Conservation (phyloP, 2,888 invertebrate species). For the Tetranychus piercei region DNA sequence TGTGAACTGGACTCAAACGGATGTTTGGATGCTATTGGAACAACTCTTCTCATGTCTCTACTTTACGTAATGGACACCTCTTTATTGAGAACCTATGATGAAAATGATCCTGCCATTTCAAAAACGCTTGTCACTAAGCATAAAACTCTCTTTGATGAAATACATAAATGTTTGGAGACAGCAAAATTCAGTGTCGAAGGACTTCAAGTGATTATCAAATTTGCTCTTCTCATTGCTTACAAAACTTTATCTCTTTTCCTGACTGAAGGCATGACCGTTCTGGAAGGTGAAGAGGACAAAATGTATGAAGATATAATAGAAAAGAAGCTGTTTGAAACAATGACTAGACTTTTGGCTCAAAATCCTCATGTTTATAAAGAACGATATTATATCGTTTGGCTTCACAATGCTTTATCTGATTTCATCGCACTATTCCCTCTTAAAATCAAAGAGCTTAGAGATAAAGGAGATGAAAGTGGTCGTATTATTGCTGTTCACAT, state of each 20-base stretch:
- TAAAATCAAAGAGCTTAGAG: slow-evolving; percentile 62
- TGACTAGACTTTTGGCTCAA: slow-evolving; percentile 52
- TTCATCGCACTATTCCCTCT: slow-evolving; percentile 81
- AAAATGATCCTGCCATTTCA: slow-evolving; percentile 32
- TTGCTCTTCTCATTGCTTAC: slow-evolving; percentile 51
- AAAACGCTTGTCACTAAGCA: slow-evolving; percentile 34
- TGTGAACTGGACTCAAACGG: slow-evolving; percentile 41
- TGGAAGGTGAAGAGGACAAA: slow-evolving; percentile 45
- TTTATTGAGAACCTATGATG: slow-evolving; percentile 39
- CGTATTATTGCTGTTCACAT: slow-evolving; percentile 42
- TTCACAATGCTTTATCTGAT: slow-evolving; percentile 70
- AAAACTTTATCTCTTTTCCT: slow-evolving; percentile 33
- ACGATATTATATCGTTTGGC: slow-evolving; percentile 60
- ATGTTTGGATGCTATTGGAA: slow-evolving; percentile 54
- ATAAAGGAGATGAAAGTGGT: slow-evolving; percentile 70
- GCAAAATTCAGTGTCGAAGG: slow-evolving; percentile 28
- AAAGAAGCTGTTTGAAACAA: slow-evolving; percentile 56
- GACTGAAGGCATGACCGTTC: slow-evolving; percentile 19
- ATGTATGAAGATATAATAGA: slow-evolving; percentile 60
- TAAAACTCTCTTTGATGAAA: slow-evolving; percentile 29
- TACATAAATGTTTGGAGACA: slow-evolving; percentile 38
- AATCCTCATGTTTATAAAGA: slow-evolving; percentile 49
- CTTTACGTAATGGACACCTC: slow-evolving; percentile 66
- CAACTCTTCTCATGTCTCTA: slow-evolving; percentile 61
- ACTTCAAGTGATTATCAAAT: slow-evolving; percentile 42